These are phyloP conservation scores for Stomorhina lunata DNA, from an alignment of 2,888 invertebrate genomes.

Conservation along the genomic window DNA sequence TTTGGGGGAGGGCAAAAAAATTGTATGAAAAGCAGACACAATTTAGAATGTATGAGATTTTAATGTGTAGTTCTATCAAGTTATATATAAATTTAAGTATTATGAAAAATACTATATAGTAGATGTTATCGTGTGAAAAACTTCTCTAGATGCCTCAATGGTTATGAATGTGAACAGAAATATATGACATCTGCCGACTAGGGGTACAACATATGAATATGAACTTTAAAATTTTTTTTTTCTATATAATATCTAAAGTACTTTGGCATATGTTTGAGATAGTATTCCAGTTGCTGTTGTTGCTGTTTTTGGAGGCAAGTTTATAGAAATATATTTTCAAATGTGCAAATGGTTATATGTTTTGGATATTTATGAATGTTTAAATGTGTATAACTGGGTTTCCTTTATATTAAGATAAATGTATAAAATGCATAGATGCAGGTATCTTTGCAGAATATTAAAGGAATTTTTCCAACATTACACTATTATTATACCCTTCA, in stretches of 20 bases:
- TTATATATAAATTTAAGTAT: neutral
- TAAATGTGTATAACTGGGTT: neutral
- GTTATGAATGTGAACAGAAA: neutral
- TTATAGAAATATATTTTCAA: neutral
- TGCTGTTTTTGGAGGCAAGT: neutral
- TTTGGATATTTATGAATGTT: conserved; percentile 14
- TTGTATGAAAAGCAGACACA: neutral
- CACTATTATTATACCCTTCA: too few species aligned
- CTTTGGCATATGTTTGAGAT: conserved; percentile 29
- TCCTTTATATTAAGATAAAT: conserved; percentile 8
- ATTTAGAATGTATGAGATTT: conserved; percentile 7
- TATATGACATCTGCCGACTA: neutral
- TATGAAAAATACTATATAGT: conserved; percentile 9
- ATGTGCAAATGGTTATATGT: neutral
- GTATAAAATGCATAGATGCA: conserved; percentile 1
- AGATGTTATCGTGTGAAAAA: conserved; percentile 48
- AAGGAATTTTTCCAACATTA: neutral
- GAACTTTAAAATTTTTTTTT: neutral
- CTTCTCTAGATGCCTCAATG: conserved; percentile 31
- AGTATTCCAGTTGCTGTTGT: neutral
- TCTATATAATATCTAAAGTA: conserved; percentile 2
- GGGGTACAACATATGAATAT: conserved; percentile 4
- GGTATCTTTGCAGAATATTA: neutral
- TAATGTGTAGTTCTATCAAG: too few species aligned
- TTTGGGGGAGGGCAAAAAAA: neutral